A percentile compares a stretch with the other conserved stretches of the same genome.
phyloP scores from a whole-genome alignment of 37 sponge, comb jelly and placozoan species.

The Axinella damicornis region DNA sequence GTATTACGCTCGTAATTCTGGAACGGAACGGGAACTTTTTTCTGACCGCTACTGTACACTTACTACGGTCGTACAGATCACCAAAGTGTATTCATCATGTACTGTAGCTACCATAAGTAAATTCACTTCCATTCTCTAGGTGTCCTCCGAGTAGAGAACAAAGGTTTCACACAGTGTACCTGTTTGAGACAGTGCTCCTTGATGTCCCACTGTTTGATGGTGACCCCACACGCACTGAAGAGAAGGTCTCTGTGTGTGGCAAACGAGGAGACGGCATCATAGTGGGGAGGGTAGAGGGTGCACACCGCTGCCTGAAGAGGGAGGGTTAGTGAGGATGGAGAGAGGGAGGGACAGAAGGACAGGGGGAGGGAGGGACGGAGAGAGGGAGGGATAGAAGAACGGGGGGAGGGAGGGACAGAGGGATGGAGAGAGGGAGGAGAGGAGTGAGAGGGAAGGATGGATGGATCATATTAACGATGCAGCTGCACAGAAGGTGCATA shows the following conservation, averaged over 20 bases:
- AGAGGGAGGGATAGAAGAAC: neutral
- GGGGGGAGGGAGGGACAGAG: neutral
- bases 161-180: constrained; percentile 43
- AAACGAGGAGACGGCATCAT: constrained; percentile 83
- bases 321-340: neutral
- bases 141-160: too few relatives aligned
- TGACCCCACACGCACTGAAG: constrained; percentile 77
- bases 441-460: neutral
- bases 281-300: constrained; percentile 83
- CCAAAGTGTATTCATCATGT: too few relatives aligned
- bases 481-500: too few relatives aligned
- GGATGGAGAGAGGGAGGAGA: neutral
- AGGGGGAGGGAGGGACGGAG: neutral
- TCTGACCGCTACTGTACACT: too few relatives aligned
- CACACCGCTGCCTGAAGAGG: constrained; percentile 25
- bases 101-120: too few relatives aligned
- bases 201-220: constrained; percentile 82
- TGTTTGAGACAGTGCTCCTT: constrained; percentile 54
- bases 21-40: too few relatives aligned
- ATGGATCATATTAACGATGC: too few relatives aligned
- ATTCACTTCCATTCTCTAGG: too few relatives aligned
- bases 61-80: too few relatives aligned
- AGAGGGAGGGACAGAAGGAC: neutral
- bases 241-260: constrained; percentile 43
- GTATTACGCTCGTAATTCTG: too few relatives aligned